These are phyloP conservation scores for Scelioninae gen. 1 DNA, from an alignment of 2,888 invertebrate genomes.

Conservation along the genomic window DNA sequence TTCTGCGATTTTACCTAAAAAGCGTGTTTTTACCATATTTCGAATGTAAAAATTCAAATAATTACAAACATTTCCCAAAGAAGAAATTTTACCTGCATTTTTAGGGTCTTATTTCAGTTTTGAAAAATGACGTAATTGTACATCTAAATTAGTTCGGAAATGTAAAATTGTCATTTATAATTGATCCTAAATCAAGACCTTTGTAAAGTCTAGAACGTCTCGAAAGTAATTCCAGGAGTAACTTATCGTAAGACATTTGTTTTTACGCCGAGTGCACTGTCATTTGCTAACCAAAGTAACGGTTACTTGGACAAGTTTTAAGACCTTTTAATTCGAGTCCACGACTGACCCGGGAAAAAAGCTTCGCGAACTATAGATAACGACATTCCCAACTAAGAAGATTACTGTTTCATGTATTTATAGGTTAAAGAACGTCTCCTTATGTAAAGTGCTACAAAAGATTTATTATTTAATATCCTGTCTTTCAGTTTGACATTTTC, in stretches of 20 bases:
- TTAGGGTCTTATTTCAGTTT: no score
- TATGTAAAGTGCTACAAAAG: conserved; percentile 14
- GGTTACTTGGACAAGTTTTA: conserved; percentile 54
- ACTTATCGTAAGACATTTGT: conserved; percentile 44
- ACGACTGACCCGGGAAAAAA: conserved; percentile 44
- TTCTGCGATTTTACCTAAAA: no score
- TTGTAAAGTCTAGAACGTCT: background rate
- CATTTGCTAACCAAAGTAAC: conserved; percentile 50
- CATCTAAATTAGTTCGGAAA: background rate
- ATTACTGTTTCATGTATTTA: conserved; percentile 39
- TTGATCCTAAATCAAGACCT: background rate
- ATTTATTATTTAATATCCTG: conserved; percentile 19
- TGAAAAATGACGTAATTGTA: no score
- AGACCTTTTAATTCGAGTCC: conserved; percentile 52
- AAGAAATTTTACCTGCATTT: no score
- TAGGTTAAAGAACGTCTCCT: conserved; percentile 10
- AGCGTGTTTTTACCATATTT: no score
- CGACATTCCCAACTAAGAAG: conserved; percentile 40
- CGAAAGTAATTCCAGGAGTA: conserved; percentile 23
- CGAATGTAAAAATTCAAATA: no score
- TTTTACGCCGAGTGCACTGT: conserved; percentile 38
- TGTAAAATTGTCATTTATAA: background rate
- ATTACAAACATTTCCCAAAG: no score
- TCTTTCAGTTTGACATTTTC: conserved; percentile 1
- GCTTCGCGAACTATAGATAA: conserved; percentile 30